Percentiles rank a stretch among this genome's conserved stretches.
Conservation (phyloP, 2,113 vertebrate species). For the Gavia stellata region DNA sequence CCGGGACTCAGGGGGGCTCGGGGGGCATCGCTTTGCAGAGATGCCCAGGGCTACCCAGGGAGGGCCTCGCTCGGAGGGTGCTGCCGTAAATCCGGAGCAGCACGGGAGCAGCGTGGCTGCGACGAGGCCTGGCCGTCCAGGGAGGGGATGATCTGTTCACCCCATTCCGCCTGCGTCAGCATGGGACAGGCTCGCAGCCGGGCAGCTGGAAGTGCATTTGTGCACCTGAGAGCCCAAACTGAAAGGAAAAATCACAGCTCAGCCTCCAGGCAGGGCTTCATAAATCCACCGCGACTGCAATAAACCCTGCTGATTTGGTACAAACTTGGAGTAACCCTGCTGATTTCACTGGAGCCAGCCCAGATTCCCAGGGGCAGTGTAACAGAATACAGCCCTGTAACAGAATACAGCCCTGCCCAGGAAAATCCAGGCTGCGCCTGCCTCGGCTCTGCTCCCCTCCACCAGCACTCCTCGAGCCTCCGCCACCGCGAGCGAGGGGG, state of each 20-base stretch:
- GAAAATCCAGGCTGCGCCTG: too few relatives aligned
- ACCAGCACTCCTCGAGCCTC: background rate
- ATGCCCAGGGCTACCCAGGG: background rate
- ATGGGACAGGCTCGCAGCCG: background rate
- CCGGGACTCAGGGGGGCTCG: background rate
- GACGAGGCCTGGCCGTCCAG: background rate
- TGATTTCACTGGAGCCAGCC: background rate
- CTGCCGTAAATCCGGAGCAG: background rate
- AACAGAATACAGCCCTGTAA: background rate
- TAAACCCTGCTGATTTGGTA: background rate
- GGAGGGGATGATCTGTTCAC: background rate
- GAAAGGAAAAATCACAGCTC: slow-evolving; percentile 17
- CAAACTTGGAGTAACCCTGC: background rate
- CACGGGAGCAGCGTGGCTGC: fast-evolving
- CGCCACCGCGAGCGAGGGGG: background rate
- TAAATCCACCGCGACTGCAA: background rate
- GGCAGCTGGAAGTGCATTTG: background rate
- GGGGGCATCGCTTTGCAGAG: background rate
- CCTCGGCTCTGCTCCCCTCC: background rate
- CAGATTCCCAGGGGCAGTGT: background rate
- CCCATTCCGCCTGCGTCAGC: background rate
- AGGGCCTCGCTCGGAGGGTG: background rate
- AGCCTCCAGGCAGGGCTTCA: background rate
- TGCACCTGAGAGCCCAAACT: background rate
- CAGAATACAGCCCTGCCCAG: background rate